phyloP scores from a whole-genome alignment of 2,113 vertebrate genomes.

The Varanus komodoensis region DNA sequence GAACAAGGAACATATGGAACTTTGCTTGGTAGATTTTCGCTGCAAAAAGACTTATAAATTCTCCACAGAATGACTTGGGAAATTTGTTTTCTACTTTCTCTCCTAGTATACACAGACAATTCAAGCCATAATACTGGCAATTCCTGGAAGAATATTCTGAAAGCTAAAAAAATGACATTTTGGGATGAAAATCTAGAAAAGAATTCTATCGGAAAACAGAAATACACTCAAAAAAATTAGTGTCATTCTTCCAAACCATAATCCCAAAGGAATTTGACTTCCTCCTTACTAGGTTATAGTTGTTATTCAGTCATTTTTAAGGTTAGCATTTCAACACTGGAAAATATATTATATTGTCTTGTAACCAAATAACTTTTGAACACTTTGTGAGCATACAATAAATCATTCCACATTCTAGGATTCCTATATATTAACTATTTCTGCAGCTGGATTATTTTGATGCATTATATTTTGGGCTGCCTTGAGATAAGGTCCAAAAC shows the following conservation, averaged over 20 bases:
- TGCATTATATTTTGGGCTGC: too few relatives aligned
- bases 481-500: too few relatives aligned
- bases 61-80: not conserved
- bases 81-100: not conserved
- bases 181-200: slow-evolving; percentile 6
- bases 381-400: not conserved
- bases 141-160: slow-evolving; percentile 15
- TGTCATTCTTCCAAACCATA: slow-evolving; percentile 15
- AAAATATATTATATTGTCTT: slow-evolving; percentile 1
- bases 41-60: not conserved
- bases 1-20: not conserved
- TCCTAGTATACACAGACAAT: not conserved
- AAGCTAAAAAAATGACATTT: slow-evolving; percentile 34
- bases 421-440: not conserved
- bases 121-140: not conserved
- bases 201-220: slow-evolving; percentile 15
- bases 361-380: not conserved
- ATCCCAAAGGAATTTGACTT: not conserved
- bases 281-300: not conserved
- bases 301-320: not conserved
- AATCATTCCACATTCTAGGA: not conserved
- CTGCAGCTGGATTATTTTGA: too few relatives aligned
- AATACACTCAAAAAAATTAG: slow-evolving; percentile 18
- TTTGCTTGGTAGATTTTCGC: not conserved
- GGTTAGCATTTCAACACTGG: slow-evolving; percentile 12